Conservation (phyloP, 2,113 vertebrate species). For the Cardinalis cardinalis region DNA sequence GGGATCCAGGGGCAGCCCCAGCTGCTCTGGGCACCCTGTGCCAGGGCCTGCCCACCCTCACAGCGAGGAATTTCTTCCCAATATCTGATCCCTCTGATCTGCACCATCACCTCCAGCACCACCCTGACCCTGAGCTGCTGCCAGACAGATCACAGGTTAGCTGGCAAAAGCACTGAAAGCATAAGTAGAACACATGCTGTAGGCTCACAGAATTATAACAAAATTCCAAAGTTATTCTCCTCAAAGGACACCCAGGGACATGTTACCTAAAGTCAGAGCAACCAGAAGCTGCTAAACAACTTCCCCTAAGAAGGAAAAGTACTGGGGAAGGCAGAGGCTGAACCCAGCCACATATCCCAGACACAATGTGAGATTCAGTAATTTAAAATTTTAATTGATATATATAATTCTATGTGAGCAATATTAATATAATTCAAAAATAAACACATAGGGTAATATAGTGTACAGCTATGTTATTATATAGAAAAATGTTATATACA, state of each 20-base stretch:
- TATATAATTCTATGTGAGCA: neutral
- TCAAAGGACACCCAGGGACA: neutral
- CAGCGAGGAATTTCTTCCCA: neutral
- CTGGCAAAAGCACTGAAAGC: neutral
- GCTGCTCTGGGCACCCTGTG: neutral
- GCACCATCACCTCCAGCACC: too few species aligned
- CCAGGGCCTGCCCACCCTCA: accelerated
- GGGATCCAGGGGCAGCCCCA: neutral
- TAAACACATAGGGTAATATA: neutral
- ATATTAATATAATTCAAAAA: neutral
- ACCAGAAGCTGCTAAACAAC: neutral
- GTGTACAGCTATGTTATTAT: neutral
- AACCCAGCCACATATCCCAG: accelerated
- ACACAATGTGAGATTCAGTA: accelerated
- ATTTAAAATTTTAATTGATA: neutral
- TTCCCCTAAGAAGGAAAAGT: neutral
- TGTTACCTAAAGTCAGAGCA: neutral
- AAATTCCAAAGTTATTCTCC: neutral
- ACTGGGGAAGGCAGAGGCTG: neutral
- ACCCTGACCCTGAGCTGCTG: too few species aligned
- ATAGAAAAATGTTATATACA: neutral
- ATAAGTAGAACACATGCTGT: accelerated
- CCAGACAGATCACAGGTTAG: neutral
- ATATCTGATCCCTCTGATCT: neutral
- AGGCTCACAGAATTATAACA: neutral